These are phyloP conservation scores for Rhimphoctona megacephalus DNA, from an alignment of 2,888 invertebrate genomes.

Conservation along the genomic window DNA sequence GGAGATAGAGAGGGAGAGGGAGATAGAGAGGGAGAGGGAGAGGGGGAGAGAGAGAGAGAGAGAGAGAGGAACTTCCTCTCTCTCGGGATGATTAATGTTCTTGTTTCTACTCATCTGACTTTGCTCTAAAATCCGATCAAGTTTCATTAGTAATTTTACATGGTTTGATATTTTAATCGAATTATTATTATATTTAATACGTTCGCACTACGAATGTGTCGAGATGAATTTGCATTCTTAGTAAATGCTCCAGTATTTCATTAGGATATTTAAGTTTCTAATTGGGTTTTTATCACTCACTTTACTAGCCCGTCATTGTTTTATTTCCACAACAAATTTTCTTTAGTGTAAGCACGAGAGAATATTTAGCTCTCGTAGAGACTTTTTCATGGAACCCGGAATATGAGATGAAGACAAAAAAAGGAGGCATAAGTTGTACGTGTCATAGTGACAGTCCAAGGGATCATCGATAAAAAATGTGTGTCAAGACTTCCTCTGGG, in stretches of 20 bases:
- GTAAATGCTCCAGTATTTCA: not conserved
- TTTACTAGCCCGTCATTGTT: not conserved
- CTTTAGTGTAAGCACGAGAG: not conserved
- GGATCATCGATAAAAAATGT: slow-evolving; percentile 55
- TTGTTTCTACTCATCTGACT: slow-evolving; percentile 48
- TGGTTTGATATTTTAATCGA: slow-evolving; percentile 24
- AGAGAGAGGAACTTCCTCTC: not conserved
- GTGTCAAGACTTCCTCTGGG: slow-evolving; percentile 28
- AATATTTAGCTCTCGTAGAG: slow-evolving; percentile 9
- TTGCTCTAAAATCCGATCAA: slow-evolving; percentile 56
- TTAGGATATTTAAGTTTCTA: no score
- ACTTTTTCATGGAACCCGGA: not conserved
- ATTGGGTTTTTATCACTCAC: not conserved
- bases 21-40: no score
- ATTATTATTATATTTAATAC: slow-evolving; percentile 28
- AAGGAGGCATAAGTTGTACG: not conserved
- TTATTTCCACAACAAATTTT: slow-evolving; percentile 2
- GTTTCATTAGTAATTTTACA: slow-evolving; percentile 55
- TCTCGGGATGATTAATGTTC: slow-evolving; percentile 60
- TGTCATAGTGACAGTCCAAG: slow-evolving; percentile 27
- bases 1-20: no score
- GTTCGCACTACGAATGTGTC: slow-evolving; percentile 4
- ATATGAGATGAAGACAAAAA: slow-evolving; percentile 6
- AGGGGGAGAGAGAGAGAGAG: not conserved
- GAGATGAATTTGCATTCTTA: slow-evolving; percentile 3